Conservation (phyloP, 2,113 vertebrate genomes). For the Elanus axillaris region DNA sequence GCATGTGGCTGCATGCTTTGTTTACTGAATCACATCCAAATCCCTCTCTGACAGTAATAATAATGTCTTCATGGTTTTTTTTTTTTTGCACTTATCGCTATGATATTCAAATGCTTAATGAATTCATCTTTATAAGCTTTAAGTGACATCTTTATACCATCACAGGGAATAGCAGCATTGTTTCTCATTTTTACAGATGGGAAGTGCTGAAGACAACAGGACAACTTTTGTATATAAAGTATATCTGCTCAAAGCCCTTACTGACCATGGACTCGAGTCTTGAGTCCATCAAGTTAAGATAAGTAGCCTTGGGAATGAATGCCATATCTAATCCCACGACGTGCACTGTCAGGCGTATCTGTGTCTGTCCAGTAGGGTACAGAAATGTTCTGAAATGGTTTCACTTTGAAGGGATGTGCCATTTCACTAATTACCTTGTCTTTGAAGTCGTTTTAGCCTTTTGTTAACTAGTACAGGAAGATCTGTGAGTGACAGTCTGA, state of each 20-base stretch:
- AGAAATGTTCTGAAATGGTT: background rate
- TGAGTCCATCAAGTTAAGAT: background rate
- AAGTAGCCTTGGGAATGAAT: background rate
- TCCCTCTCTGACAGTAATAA: background rate
- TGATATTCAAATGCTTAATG: background rate
- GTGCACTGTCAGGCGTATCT: background rate
- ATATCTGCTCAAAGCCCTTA: background rate
- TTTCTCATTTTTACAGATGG: background rate
- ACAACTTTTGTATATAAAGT: background rate
- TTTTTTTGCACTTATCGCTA: background rate
- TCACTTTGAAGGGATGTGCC: background rate
- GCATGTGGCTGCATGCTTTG: background rate
- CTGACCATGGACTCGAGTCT: background rate
- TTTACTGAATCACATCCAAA: conserved; percentile 13
- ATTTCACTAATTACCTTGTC: background rate
- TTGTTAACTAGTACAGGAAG: background rate
- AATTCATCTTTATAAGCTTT: background rate
- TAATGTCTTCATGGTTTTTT: background rate
- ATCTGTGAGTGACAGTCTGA: background rate
- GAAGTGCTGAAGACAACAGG: background rate
- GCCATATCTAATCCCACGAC: background rate
- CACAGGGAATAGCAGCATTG: background rate
- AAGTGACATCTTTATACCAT: background rate
- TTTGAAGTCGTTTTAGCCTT: background rate
- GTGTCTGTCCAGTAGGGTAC: background rate